These are phyloP conservation scores for Brachionus angularis DNA, from an alignment of 1,140 invertebrate genomes.

Conservation along the genomic window DNA sequence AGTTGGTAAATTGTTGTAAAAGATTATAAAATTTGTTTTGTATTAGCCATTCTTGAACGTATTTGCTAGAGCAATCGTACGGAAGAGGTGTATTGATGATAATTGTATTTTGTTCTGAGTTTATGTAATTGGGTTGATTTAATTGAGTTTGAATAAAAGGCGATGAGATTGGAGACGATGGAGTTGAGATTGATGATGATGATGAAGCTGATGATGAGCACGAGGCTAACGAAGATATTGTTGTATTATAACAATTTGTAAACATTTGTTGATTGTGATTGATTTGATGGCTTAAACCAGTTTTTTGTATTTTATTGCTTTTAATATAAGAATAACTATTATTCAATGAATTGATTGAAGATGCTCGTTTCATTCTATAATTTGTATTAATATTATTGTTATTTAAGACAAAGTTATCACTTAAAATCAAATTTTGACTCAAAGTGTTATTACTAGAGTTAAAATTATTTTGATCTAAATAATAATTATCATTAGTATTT, in stretches of 20 bases:
- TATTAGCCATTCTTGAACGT: slow-evolving; percentile 35
- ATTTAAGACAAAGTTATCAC: too few species aligned
- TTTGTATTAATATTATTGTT: too few species aligned
- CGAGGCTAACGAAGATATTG: slow-evolving; percentile 11
- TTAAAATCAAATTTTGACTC: too few species aligned
- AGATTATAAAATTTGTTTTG: slow-evolving; percentile 36
- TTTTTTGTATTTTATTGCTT: slow-evolving; percentile 10
- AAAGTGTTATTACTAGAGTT: too few species aligned
- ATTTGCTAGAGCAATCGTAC: slow-evolving; percentile 4
- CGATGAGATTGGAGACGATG: background rate
- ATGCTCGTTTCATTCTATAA: slow-evolving; percentile 5
- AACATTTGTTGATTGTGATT: background rate
- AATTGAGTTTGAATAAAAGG: background rate
- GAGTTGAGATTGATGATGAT: slow-evolving; percentile 2
- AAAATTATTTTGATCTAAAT: too few species aligned
- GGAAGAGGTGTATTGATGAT: too few species aligned
- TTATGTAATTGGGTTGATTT: too few species aligned
- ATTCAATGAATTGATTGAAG: background rate
- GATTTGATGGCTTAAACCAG: background rate
- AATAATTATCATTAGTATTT: too few species aligned
- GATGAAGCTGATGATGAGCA: slow-evolving; percentile 8
- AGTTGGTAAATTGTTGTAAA: background rate
- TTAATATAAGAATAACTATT: slow-evolving; percentile 2
- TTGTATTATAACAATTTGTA: background rate
- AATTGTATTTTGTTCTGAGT: too few species aligned